Evolutionary conservation across 2,113 vertebrate genomes (phyloP).

Genomic region (Poeciliopsis prolifica): DNA sequence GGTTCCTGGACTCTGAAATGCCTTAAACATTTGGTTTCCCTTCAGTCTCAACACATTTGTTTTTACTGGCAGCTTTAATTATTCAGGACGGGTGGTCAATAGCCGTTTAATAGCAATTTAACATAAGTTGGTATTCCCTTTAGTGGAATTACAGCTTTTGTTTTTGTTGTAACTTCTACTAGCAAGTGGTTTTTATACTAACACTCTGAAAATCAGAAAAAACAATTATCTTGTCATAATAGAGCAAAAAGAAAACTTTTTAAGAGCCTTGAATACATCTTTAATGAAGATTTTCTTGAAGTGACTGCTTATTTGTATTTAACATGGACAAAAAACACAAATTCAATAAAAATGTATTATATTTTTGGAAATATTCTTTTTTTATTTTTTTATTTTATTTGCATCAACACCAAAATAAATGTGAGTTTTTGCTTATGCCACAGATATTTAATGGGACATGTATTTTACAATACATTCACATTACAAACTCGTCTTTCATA

Average conservation of each 20-base stretch:
- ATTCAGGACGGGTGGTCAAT: neutral
- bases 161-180: neutral
- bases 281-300: slow-evolving; percentile 3
- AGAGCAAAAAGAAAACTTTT: neutral
- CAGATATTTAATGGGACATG: no score
- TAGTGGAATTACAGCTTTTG: neutral
- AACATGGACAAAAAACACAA: slow-evolving; percentile 21
- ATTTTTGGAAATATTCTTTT: neutral
- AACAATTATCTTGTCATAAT: neutral
- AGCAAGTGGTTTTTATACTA: neutral
- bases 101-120: neutral
- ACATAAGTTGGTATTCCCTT: neutral
- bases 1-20: neutral
- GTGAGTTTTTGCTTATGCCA: no score
- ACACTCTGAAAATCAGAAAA: neutral
- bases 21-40: neutral
- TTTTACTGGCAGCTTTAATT: neutral
- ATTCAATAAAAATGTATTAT: slow-evolving; percentile 8
- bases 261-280: neutral
- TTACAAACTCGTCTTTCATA: no score
- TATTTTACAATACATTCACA: no score
- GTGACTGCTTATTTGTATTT: slow-evolving; percentile 45
- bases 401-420: no score
- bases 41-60: neutral
- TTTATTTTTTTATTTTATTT: no score